A percentile compares a stretch with the other conserved stretches of the same genome.
Evolutionary conservation across 2,797 vertebrate genomes (phyloP).

Genomic region (Octomys mimax): DNA sequence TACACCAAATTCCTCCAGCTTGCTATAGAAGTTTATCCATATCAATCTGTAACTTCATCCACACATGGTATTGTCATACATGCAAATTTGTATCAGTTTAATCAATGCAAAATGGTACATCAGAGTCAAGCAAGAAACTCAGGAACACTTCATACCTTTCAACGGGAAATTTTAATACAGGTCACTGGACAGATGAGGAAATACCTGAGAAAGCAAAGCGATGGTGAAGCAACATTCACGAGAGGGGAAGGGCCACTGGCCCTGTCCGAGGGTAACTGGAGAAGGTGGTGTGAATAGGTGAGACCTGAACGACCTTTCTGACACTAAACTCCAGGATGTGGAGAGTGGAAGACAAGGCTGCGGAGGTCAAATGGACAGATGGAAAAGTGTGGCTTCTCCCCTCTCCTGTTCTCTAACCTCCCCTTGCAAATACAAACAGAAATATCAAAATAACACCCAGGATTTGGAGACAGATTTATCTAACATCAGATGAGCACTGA

Average conservation of each 20-base stretch:
- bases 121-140: background rate
- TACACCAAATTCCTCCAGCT: background rate
- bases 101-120: background rate
- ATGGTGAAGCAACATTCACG: background rate
- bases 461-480: background rate
- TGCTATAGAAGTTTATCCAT: background rate
- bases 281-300: background rate
- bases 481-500: too few species aligned
- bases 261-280: accelerated
- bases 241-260: background rate
- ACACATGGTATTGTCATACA: background rate
- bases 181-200: background rate
- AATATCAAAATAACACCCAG: background rate
- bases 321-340: background rate
- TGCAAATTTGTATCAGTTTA: background rate
- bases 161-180: background rate
- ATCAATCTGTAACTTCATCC: background rate
- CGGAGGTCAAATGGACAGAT: background rate
- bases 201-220: background rate
- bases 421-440: background rate
- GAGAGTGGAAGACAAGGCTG: background rate
- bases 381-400: background rate
- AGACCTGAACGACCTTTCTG: background rate
- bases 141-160: background rate
- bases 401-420: accelerated